Percentiles rank a stretch among this genome's conserved stretches.
These are phyloP conservation scores for Phorcus lineatus DNA, from an alignment of 2,888 invertebrate genomes.

Conservation along the genomic window DNA sequence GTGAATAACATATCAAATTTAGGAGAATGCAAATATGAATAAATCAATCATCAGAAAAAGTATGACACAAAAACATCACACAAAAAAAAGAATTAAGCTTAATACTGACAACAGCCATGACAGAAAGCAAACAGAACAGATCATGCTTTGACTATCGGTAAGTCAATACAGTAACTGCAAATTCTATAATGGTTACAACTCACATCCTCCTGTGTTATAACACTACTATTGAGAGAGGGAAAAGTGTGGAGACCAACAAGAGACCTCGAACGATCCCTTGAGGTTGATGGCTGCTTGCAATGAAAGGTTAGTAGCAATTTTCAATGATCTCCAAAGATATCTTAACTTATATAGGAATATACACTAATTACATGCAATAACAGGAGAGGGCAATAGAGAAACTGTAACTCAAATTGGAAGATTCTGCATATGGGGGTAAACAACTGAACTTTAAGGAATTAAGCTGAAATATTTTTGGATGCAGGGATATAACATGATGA, in stretches of 20 bases:
- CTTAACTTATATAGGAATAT: neutral
- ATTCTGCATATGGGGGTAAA: no score
- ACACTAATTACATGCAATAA: neutral
- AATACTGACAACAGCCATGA: neutral
- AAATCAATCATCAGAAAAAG: neutral
- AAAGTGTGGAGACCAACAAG: conserved; percentile 37
- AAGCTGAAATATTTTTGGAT: no score
- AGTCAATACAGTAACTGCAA: conserved; percentile 2
- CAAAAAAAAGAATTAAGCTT: neutral
- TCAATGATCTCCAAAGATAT: neutral
- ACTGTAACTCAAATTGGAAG: neutral
- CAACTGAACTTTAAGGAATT: no score
- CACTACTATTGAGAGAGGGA: conserved; percentile 34
- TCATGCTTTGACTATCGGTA: neutral
- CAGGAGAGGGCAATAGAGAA: no score
- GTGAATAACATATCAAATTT: no score
- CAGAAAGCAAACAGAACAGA: neutral
- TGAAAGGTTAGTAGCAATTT: neutral
- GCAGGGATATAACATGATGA: no score
- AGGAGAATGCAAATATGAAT: neutral
- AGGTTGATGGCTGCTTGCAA: conserved; percentile 27
- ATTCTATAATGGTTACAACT: conserved; percentile 37
- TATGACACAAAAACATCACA: neutral
- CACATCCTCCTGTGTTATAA: conserved; percentile 40
- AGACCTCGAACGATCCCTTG: conserved; percentile 34